A percentile compares a stretch with the other conserved stretches of the same genome.
These are phyloP conservation scores for Fopius arisanus DNA, from an alignment of 1,140 invertebrate genomes.

Conservation along the genomic window DNA sequence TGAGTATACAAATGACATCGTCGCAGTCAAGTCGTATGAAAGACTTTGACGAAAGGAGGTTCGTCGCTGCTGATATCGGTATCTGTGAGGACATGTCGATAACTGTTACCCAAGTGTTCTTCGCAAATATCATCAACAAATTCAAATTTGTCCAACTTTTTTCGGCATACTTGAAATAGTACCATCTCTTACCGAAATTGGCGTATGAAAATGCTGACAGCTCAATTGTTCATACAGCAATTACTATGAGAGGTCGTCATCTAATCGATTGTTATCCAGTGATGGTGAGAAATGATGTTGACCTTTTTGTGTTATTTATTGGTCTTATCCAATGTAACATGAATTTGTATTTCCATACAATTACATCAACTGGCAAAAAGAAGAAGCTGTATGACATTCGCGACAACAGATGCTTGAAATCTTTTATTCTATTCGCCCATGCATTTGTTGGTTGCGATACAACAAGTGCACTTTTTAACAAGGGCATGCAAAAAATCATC, in stretches of 20 bases:
- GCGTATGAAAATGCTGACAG: slow-evolving; percentile 14
- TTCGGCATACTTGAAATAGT: slow-evolving; percentile 3
- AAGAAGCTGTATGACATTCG: neutral
- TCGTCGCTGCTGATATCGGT: slow-evolving; percentile 20
- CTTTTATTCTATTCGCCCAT: slow-evolving; percentile 22
- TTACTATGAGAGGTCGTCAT: neutral
- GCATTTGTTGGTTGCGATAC: slow-evolving; percentile 20
- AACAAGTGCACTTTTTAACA: slow-evolving; percentile 14
- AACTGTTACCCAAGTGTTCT: neutral
- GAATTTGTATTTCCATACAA: slow-evolving; percentile 6
- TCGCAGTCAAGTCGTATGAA: neutral
- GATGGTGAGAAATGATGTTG: slow-evolving; percentile 14
- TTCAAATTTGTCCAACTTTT: slow-evolving; percentile 25
- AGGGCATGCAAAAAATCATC: slow-evolving; percentile 20
- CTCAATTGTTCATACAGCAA: slow-evolving; percentile 11
- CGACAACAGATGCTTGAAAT: neutral
- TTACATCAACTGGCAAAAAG: slow-evolving; percentile 11
- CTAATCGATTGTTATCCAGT: neutral
- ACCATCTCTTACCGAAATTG: neutral
- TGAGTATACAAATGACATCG: slow-evolving; percentile 13
- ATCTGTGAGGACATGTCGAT: slow-evolving; percentile 1
- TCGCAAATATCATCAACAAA: slow-evolving; percentile 20
- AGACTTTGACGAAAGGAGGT: slow-evolving; percentile 8
- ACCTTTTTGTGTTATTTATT: slow-evolving; percentile 16
- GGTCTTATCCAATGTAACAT: neutral